A percentile compares a stretch with the other conserved stretches of the same genome.
Evolutionary conservation across 2,113 vertebrate genomes (phyloP).

Genomic region (Promerops cafer): DNA sequence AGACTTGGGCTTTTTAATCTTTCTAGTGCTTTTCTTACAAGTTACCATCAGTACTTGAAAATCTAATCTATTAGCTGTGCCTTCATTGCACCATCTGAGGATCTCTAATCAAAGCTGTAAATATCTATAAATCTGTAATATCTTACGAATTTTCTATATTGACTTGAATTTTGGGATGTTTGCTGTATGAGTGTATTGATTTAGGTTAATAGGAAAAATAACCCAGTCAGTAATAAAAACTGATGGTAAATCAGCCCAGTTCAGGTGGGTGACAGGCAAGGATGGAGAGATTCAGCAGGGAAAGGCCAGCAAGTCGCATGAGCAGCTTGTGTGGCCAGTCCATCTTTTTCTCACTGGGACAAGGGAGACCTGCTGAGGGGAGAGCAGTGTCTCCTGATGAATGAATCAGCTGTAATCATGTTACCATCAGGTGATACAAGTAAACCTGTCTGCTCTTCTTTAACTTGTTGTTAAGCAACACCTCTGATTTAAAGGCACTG

Average conservation of each 20-base stretch:
- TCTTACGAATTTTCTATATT: constrained; percentile 28
- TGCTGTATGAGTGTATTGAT: constrained; percentile 42
- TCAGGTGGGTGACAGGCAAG: accelerated
- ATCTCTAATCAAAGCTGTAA: constrained; percentile 37
- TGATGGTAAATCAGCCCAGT: background rate
- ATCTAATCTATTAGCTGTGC: constrained; percentile 17
- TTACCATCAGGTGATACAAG: background rate
- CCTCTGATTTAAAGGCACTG: background rate
- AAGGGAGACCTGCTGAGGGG: background rate
- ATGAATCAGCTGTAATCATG: background rate
- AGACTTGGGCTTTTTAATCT: constrained; percentile 5
- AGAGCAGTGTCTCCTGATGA: background rate
- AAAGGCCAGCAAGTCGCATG: background rate
- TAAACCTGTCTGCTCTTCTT: background rate
- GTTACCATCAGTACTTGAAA: constrained; percentile 5
- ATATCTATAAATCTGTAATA: constrained; percentile 50
- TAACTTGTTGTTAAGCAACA: background rate
- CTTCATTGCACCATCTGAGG: background rate
- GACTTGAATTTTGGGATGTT: constrained; percentile 37
- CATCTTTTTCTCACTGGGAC: accelerated
- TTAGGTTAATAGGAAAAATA: constrained; percentile 47
- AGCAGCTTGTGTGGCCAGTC: background rate
- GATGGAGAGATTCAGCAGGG: background rate
- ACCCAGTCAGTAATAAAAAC: background rate
- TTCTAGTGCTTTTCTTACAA: background rate